phyloP scores from a whole-genome alignment of 2,113 vertebrate species.

The Merops nubicus region DNA sequence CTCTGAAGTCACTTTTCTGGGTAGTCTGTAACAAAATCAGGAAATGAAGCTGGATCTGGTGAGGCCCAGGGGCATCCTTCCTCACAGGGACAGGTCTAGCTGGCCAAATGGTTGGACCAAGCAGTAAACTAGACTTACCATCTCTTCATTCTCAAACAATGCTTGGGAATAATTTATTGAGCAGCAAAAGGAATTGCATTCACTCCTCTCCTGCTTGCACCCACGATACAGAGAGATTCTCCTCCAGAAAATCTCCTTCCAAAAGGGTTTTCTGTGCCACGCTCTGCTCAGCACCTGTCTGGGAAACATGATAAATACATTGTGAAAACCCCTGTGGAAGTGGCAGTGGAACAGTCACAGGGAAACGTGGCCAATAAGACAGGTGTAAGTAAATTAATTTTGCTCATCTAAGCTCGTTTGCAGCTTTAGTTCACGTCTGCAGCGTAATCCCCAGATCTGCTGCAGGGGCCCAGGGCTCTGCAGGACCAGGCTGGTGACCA shows the following conservation, averaged over 20 bases:
- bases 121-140: not conserved
- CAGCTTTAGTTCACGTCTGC: not conserved
- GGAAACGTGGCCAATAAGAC: constrained; percentile 10
- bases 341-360: not conserved
- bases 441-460: not conserved
- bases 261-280: not conserved
- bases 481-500: not conserved
- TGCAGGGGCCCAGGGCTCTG: not conserved
- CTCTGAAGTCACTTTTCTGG: not conserved
- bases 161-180: not conserved
- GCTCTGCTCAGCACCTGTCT: not conserved
- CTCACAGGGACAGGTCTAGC: not conserved
- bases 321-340: not conserved
- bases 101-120: not conserved
- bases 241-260: not conserved
- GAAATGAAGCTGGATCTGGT: not conserved
- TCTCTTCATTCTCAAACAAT: not conserved
- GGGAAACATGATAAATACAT: not conserved
- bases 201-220: not conserved
- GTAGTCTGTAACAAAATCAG: not conserved
- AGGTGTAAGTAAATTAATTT: constrained; percentile 30
- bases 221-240: not conserved
- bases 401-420: constrained; percentile 32
- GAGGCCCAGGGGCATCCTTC: not conserved
- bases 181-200: not conserved